A percentile compares a stretch with the other conserved stretches of the same genome.
Conservation (phyloP, 2,113 vertebrate species). For the Conger conger region DNA sequence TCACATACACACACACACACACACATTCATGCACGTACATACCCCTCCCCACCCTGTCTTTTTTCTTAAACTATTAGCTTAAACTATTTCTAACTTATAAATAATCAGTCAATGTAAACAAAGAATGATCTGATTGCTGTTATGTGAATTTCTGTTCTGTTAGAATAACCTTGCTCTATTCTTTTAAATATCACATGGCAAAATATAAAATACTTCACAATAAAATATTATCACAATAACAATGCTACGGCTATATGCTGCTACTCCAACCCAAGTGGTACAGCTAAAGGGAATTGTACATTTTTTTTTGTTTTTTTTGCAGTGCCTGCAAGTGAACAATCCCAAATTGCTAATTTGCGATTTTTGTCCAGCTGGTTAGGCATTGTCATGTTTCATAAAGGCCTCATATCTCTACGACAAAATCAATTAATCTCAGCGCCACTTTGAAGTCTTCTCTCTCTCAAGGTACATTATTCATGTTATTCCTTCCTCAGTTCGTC, state of each 20-base stretch:
- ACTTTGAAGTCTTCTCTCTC: background rate
- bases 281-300: too few relatives aligned
- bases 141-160: too few relatives aligned
- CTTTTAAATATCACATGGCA: too few relatives aligned
- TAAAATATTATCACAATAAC: background rate
- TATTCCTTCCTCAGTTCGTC: background rate
- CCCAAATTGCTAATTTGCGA: slow-evolving; percentile 12
- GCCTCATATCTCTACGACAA: slow-evolving; percentile 11
- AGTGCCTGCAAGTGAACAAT: too few relatives aligned
- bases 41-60: too few relatives aligned
- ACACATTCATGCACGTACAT: background rate
- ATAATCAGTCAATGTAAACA: too few relatives aligned
- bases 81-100: too few relatives aligned
- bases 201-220: background rate
- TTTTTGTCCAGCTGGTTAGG: slow-evolving; percentile 16
- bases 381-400: slow-evolving; percentile 16
- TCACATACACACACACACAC: background rate
- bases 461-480: background rate
- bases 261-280: too few relatives aligned
- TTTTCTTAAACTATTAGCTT: too few relatives aligned
- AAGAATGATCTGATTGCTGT: too few relatives aligned
- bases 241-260: background rate
- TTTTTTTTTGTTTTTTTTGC: background rate
- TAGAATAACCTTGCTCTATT: too few relatives aligned
- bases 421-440: background rate